Evolutionary conservation across 1,140 invertebrate species (phyloP), one percentile per base, ranked within the genome.

Genomic region (Nymphalis io): DNA sequence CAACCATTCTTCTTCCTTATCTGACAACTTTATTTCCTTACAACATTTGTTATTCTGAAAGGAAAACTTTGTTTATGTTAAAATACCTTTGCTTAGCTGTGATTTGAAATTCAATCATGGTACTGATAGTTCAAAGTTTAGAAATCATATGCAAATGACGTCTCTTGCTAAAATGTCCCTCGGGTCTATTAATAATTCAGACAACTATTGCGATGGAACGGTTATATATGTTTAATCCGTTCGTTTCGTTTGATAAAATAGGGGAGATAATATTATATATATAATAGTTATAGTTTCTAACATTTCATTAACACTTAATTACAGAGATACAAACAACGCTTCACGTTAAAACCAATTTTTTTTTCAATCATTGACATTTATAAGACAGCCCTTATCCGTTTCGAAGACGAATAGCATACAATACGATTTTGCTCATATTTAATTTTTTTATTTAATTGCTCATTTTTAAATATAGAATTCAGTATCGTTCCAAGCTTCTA

Each of bases 121-220:
- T 13, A 55, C 51, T 20, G 16, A 51, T 51, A 51, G 16, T 55
- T 55, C 20, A 23, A 55, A 55, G 20, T 27, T 55, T 27, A 23
- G 20, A n/a, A 27, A 55, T 27, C 51, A 27, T 27, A 55, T 55
- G 21, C 51, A 55, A 55, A 55, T 23, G 1, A 23, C 51, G 51
- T 55, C 51, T 10, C 51, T 27, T 27, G 20, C 51, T 55, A 55
- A 55, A 55, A 55, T 27, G 51, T 55, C 51, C 23, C 23, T 55
- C 23, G 11, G 13, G 6, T 20, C 10, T 51, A 15, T 55, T 27
- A 55, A 55, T 55, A 55, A 55, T 23, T 55, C 20, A 55, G 20
- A 23, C 21, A 55, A 55, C 12, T 21, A 27, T 5, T 55, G 13
- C 20, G 23, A 15, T 13, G 21, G 51, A 23, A 55, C 10, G 8